These are phyloP conservation scores for Drosophila bocki DNA, from an alignment of 1,140 invertebrate genomes.

Conservation along the genomic window DNA sequence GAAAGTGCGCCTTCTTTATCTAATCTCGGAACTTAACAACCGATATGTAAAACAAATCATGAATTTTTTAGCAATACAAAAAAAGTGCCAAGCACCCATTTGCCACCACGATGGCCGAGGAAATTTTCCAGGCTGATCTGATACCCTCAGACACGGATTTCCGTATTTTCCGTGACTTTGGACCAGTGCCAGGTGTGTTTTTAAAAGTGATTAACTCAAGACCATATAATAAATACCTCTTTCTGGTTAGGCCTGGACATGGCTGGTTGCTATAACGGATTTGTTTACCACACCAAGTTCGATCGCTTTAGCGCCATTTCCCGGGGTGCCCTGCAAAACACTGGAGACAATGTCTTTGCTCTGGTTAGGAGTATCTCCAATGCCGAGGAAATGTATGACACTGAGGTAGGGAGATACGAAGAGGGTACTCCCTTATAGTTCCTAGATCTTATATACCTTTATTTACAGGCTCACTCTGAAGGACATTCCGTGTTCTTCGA, in stretches of 20 bases:
- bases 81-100: conserved; percentile 92
- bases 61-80: conserved; percentile 89
- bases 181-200: conserved; percentile 88
- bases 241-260: conserved; percentile 89
- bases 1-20: conserved; percentile 20
- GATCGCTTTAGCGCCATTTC: conserved; percentile 92
- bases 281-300: conserved; percentile 95
- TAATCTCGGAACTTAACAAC: conserved; percentile 1
- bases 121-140: conserved; percentile 93
- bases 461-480: conserved; percentile 65
- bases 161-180: conserved; percentile 93
- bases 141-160: conserved; percentile 96
- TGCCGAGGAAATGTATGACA: conserved; percentile 87
- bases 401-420: conserved; percentile 39
- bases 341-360: conserved; percentile 91
- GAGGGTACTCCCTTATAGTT: conserved; percentile 78
- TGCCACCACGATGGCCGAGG: conserved; percentile 92
- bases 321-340: conserved; percentile 91
- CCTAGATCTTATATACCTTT: conserved; percentile 25
- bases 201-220: conserved; percentile 22
- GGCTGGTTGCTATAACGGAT: conserved; percentile 96
- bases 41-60: conserved; percentile 34
- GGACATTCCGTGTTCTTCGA: conserved; percentile 92
- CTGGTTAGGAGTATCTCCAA: conserved; percentile 88
- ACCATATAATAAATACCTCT: conserved; percentile 63